Conservation (phyloP, 2,797 vertebrate species). For the Melanogrammus aeglefinus region DNA sequence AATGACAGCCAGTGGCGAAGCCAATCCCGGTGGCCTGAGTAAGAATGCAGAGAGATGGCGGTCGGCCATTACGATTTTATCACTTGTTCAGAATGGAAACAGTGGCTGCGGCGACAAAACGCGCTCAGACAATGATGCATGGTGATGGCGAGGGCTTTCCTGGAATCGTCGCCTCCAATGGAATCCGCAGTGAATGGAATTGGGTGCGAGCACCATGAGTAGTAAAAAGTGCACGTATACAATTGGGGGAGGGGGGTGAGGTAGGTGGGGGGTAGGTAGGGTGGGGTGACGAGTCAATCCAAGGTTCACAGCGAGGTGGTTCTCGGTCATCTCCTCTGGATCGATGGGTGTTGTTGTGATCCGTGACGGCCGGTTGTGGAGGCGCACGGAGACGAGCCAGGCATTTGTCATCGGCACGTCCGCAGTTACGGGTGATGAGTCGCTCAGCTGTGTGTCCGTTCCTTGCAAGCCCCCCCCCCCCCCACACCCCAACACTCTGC, state of each 20-base stretch:
- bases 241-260: too few relatives aligned
- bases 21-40: not conserved
- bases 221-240: too few relatives aligned
- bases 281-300: not conserved
- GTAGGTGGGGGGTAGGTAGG: not conserved
- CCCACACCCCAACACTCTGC: not conserved
- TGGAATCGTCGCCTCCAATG: not conserved
- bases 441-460: too few relatives aligned
- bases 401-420: too few relatives aligned
- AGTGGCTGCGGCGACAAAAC: not conserved
- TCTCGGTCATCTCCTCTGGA: too few relatives aligned
- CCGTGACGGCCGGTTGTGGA: too few relatives aligned
- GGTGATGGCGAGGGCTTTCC: not conserved
- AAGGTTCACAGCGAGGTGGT: not conserved
- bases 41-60: slow-evolving; percentile 5
- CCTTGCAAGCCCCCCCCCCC: not conserved
- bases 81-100: not conserved
- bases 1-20: not conserved
- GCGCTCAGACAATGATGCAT: slow-evolving; percentile 2
- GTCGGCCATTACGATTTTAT: not conserved
- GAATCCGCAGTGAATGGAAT: not conserved
- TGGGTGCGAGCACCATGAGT: too few relatives aligned
- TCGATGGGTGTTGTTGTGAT: too few relatives aligned
- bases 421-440: too few relatives aligned
- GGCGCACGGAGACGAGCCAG: too few relatives aligned